A percentile compares a stretch with the other conserved stretches of the same genome.
These are phyloP conservation scores for Heliocidaris tuberculata DNA, from an alignment of 35 echinoderm and acorn worm genomes.

Conservation along the genomic window DNA sequence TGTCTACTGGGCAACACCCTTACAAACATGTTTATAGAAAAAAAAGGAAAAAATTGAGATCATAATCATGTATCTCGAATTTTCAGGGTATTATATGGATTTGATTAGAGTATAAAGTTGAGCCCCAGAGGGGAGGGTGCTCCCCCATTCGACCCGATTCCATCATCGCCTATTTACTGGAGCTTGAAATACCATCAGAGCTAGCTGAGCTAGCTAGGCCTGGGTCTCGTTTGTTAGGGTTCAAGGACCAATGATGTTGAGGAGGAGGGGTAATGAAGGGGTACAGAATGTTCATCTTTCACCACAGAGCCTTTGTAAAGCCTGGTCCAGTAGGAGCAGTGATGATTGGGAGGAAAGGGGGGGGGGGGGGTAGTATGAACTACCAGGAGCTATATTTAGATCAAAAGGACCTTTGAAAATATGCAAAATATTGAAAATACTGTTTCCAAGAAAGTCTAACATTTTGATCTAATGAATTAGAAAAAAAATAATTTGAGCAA, in stretches of 20 bases:
- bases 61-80: background rate
- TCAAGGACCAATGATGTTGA: background rate
- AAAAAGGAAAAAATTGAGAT: background rate
- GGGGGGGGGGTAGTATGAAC: no score
- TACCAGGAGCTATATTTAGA: no score
- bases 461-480: no score
- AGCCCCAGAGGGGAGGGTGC: background rate
- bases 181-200: background rate
- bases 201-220: background rate
- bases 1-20: background rate
- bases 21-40: background rate
- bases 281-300: background rate
- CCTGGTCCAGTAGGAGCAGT: no score
- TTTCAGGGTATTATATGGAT: background rate
- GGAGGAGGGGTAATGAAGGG: background rate
- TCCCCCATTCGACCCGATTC: background rate
- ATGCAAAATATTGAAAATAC: no score
- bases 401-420: no score
- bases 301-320: background rate
- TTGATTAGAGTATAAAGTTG: slow-evolving; percentile 3
- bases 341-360: no score
- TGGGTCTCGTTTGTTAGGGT: background rate
- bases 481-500: no score
- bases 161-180: background rate
- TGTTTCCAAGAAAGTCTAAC: no score